Percentiles rank a stretch among this genome's conserved stretches.
Evolutionary conservation across 2,113 vertebrate species (phyloP).

Genomic region (Candoia aspera): DNA sequence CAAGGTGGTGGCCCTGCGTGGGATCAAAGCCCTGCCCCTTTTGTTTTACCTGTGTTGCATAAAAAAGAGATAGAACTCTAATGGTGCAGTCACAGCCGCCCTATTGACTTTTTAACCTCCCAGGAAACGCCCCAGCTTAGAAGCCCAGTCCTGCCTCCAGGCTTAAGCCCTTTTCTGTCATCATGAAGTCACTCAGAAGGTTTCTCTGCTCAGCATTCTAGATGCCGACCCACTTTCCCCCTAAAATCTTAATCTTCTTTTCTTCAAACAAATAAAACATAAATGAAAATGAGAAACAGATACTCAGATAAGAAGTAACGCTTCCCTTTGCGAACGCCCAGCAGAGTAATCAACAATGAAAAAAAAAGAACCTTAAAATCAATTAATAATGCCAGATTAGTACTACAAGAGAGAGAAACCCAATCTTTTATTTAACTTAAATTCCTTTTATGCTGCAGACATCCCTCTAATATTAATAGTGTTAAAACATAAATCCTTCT

Average conservation of each 20-base stretch:
- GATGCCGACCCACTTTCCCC: slow-evolving; percentile 6
- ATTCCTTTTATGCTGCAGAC: slow-evolving; percentile 51
- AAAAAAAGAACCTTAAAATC: slow-evolving; percentile 52
- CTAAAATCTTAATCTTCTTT: slow-evolving; percentile 38
- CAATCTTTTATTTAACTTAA: slow-evolving; percentile 55
- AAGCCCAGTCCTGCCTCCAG: not conserved
- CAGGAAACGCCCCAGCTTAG: not conserved
- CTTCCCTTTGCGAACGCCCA: slow-evolving; percentile 35
- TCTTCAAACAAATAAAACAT: slow-evolving; percentile 16
- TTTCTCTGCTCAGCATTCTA: slow-evolving; percentile 30
- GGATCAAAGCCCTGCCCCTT: not conserved
- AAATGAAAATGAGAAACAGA: slow-evolving; percentile 16
- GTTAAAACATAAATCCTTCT: slow-evolving; percentile 70
- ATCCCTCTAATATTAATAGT: slow-evolving; percentile 65
- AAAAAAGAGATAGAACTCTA: not conserved
- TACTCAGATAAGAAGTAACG: slow-evolving; percentile 40
- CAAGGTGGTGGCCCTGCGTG: not conserved
- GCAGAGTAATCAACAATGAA: slow-evolving; percentile 43
- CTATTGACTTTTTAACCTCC: not conserved
- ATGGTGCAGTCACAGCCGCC: not conserved
- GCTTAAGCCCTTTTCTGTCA: not conserved
- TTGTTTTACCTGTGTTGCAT: not conserved
- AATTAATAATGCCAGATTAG: slow-evolving; percentile 61
- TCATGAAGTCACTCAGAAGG: slow-evolving; percentile 1
- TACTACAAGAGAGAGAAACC: slow-evolving; percentile 57